Percentiles rank a stretch among this genome's conserved stretches.
These are phyloP conservation scores for Drosophila littoralis DNA, from an alignment of 1,140 invertebrate species.

Conservation along the genomic window DNA sequence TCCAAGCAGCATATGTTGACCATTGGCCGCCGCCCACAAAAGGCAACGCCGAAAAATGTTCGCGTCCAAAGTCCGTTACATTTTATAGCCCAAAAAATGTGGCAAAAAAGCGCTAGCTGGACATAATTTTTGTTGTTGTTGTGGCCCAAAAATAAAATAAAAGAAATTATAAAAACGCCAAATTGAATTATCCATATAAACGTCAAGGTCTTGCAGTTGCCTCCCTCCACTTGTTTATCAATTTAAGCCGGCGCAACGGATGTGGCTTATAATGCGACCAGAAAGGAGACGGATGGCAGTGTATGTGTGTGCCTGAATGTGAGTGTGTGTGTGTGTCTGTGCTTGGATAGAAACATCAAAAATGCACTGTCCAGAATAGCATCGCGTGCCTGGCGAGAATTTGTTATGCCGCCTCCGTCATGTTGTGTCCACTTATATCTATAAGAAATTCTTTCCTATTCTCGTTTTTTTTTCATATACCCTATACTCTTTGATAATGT, in stretches of 20 bases:
- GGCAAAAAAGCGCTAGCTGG: constrained; percentile 1
- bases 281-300: no score
- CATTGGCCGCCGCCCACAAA: constrained; percentile 31
- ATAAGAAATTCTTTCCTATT: constrained; percentile 34
- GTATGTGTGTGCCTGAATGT: no score
- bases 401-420: constrained; percentile 72
- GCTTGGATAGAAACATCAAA: constrained; percentile 75
- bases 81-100: constrained; percentile 68
- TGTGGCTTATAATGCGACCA: constrained; percentile 76
- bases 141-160: constrained; percentile 21
- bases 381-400: constrained; percentile 75
- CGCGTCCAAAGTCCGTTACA: constrained; percentile 51
- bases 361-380: constrained; percentile 59
- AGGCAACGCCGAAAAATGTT: constrained; percentile 14
- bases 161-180: constrained; percentile 65
- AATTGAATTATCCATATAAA: constrained; percentile 82
- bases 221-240: constrained; percentile 64
- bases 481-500: no score
- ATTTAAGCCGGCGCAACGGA: constrained; percentile 72
- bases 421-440: constrained; percentile 64
- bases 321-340: constrained; percentile 19
- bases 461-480: constrained; percentile 12
- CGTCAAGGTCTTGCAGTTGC: constrained; percentile 59
- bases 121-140: no score
- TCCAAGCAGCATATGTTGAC: constrained; percentile 75